Evolutionary conservation across 23 tunicate genomes (phyloP).

Genomic region (Clavelina lepadiformis): DNA sequence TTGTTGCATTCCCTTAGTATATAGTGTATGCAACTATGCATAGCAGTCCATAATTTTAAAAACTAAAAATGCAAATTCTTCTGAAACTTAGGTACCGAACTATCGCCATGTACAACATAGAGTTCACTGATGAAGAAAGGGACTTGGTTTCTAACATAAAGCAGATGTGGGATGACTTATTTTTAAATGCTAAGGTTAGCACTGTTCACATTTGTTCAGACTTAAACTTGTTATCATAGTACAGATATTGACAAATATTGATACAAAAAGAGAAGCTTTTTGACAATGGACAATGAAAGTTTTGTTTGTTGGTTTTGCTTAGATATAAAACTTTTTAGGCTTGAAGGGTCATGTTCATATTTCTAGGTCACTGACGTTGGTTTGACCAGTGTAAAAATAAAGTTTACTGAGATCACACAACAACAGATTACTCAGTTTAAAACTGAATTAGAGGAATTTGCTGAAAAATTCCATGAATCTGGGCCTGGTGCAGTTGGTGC

Average conservation of each 20-base stretch:
- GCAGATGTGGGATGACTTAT: constrained; percentile 91
- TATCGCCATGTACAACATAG: constrained; percentile 69
- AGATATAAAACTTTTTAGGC: too few species aligned
- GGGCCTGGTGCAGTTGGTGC: constrained; percentile 92
- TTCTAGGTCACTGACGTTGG: constrained; percentile 78
- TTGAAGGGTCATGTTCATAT: too few species aligned
- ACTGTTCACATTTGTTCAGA: background rate
- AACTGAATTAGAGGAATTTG: constrained; percentile 48
- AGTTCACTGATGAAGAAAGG: constrained; percentile 58
- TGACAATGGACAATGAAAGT: too few species aligned
- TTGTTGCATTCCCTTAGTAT: too few species aligned
- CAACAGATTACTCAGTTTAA: constrained; percentile 75
- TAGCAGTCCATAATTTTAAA: too few species aligned
- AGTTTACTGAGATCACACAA: constrained; percentile 87
- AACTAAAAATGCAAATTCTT: too few species aligned
- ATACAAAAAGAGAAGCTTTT: too few species aligned
- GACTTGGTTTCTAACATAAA: constrained; percentile 61
- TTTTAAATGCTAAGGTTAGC: constrained; percentile 71
- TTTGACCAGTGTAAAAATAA: constrained; percentile 77
- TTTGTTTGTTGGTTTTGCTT: too few species aligned
- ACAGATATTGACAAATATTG: too few species aligned
- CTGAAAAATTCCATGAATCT: constrained; percentile 43
- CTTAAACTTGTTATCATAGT: too few species aligned
- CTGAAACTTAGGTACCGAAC: constrained; percentile 82
- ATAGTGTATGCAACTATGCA: background rate